These are phyloP conservation scores for Loxodonta africana DNA, from an alignment of 2,113 vertebrate genomes.

Conservation along the genomic window DNA sequence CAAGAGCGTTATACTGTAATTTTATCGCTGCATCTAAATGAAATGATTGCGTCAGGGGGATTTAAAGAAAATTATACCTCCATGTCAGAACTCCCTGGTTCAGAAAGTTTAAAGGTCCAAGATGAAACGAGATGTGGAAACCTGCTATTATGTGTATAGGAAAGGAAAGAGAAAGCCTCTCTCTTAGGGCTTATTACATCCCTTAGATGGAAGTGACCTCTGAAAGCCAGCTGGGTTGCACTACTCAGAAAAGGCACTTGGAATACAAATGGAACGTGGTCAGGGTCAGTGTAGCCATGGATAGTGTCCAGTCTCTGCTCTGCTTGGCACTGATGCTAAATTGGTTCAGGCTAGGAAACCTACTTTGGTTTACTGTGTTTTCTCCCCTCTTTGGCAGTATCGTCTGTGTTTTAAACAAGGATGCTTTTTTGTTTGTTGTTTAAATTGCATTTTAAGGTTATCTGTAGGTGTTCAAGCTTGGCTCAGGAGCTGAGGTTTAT, in stretches of 20 bases:
- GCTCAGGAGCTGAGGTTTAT: background rate
- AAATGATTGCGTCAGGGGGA: slow-evolving; percentile 9
- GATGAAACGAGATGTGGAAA: slow-evolving; percentile 9
- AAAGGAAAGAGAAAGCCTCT: slow-evolving; percentile 1
- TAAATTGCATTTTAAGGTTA: background rate
- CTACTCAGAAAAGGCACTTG: background rate
- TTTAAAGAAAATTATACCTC: slow-evolving; percentile 50
- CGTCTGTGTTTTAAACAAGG: background rate
- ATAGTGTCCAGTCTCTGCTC: background rate
- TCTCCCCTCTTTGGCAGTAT: background rate
- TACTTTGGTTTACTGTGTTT: background rate
- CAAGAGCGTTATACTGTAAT: background rate
- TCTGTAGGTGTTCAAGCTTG: slow-evolving; percentile 10
- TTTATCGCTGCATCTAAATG: background rate
- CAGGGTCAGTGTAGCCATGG: background rate
- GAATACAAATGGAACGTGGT: background rate
- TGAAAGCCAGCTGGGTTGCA: background rate
- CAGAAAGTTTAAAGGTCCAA: slow-evolving; percentile 10
- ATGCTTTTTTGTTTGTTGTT: background rate
- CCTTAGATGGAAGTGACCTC: background rate
- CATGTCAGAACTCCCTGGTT: background rate
- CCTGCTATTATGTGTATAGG: background rate
- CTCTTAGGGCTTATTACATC: background rate
- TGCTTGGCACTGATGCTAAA: background rate
- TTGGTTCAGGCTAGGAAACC: background rate